Evolutionary conservation across 2,113 vertebrate genomes (phyloP), one percentile per base, ranked within the genome.

Genomic region (Esox niger): DNA sequence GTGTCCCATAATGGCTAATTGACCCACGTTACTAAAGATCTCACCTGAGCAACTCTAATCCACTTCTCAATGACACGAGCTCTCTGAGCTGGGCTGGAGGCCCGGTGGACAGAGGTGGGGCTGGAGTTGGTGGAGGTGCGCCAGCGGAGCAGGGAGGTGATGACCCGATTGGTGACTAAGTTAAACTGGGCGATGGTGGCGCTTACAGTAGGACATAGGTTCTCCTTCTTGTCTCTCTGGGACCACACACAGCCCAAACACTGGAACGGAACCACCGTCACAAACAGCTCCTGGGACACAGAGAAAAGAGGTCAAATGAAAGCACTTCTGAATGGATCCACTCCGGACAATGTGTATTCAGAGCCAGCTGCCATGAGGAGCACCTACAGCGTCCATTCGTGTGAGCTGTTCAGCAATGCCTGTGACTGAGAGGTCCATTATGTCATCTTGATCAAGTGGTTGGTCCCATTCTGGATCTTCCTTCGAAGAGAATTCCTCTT

Each of bases 241-340:
- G 95, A 96, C 95, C 95, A 96, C 49, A 96, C 84, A 0, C 93
- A 94, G 68, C 95, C 95, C 80, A 96, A 84, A 84, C 95, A 96
- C 67, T 96, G 94, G 70, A 90, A 95, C 0, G 92, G 90, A 0
- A 90, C 81, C 70, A 96, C 92, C 57, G 79, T 90, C 2, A 75
- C 79, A 61, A 95, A 96, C 9, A 96, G 90, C 27, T 92, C 90
- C 95, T 96, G 87, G 9, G 69, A 29, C 3, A 1, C 4, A 11
- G 26, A 6, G 20, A 47, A 60, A 32, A 13, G 26, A 35, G 61
- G 13, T 6, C 5, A 32, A 32, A 33, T 30, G 62, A 11, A 4
- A 13, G 10, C 8, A 4, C 6, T 8, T 21, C 21, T 6, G n/a
- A 21, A 52, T 2, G 6, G 47, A 52, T 52, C 47, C n/a, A 9